These are phyloP conservation scores for Phalera bucephala DNA, from an alignment of 2,888 invertebrate species.

Conservation along the genomic window DNA sequence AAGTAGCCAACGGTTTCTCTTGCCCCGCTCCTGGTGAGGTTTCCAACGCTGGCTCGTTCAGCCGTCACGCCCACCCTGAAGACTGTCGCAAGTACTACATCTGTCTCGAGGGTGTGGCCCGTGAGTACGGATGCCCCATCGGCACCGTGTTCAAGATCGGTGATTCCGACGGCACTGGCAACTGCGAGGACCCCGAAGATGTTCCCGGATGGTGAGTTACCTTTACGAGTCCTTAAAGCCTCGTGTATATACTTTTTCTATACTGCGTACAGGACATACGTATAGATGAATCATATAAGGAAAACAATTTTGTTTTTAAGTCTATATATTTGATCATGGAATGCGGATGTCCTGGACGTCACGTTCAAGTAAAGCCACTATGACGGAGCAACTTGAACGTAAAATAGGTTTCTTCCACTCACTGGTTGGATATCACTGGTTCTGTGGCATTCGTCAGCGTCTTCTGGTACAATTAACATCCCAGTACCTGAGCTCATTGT, in stretches of 20 bases:
- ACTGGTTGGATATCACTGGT: constrained; percentile 59
- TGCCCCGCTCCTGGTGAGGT: constrained; percentile 93
- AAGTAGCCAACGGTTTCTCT: constrained; percentile 94
- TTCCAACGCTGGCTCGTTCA: constrained; percentile 93
- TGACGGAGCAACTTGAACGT: constrained; percentile 58
- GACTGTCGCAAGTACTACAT: constrained; percentile 98
- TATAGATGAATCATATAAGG: constrained; percentile 8
- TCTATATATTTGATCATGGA: constrained; percentile 19
- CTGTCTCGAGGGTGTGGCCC: constrained; percentile 94
- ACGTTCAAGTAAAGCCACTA: constrained; percentile 59
- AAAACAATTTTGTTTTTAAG: not conserved
- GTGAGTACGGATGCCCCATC: constrained; percentile 97
- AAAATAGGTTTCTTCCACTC: constrained; percentile 53
- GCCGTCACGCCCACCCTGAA: constrained; percentile 96
- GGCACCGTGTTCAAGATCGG: constrained; percentile 98
- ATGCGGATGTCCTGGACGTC: constrained; percentile 44
- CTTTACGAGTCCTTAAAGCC: constrained; percentile 3
- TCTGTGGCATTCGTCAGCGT: constrained; percentile 55
- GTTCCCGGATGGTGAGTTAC: constrained; percentile 96
- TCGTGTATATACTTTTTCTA: constrained; percentile 26
- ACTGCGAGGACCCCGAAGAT: constrained; percentile 97
- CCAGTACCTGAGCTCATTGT: constrained; percentile 31
- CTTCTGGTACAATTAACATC: constrained; percentile 56
- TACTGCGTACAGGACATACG: constrained; percentile 25
- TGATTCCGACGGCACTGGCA: constrained; percentile 93